Evolutionary conservation across 2,797 vertebrate genomes (phyloP), one percentile per base, ranked within the genome.

Genomic region (Thunnus albacares): DNA sequence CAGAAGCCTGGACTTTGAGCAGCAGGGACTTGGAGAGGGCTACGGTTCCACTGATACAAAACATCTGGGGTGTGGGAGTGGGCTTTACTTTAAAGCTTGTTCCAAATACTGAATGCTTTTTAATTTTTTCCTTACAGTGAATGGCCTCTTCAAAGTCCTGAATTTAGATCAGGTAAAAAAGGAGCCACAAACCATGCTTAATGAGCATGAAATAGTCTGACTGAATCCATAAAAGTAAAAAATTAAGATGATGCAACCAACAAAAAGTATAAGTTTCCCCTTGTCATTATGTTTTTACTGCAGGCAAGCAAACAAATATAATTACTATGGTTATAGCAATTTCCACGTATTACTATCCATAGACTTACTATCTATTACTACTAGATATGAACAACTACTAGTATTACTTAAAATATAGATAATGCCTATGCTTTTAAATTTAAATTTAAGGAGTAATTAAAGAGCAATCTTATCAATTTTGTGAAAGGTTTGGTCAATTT

Each of bases 21-120:
- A 87, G 71, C 72, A 55, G 22, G 71, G 89, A 84, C 91, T 85
- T 85, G 76, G 65, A 92, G 82, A 87, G 53, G 58, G 26, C 53
- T 77, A 71, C 24, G 67, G 84, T 93, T 91, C 82, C 88, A 90
- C 90, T 85, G 82, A 84, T 91, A 82, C 94, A 93, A 96, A 95
- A 93, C 92, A 94, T 94, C 86, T 88, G 82, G 70, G 64, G 41
- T 45, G 61, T 77, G 67, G 74, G 82, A 89, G 86, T 85, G 14
- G 77, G 68, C 70, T 52, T 72, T 5, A 65, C 51, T 22, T 80
- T 67, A 55, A 87, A 87, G 84, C 82, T 49, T 38, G 64, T 73
- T 68, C 53, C 70, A 71, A 35, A 52, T 11, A 17, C 18, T 58
- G 57, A 49, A 55, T 60, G 22, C 28, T 80, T 81, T 74, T 60